phyloP scores from a whole-genome alignment of 2,113 vertebrate species.

The Furnarius figulus region DNA sequence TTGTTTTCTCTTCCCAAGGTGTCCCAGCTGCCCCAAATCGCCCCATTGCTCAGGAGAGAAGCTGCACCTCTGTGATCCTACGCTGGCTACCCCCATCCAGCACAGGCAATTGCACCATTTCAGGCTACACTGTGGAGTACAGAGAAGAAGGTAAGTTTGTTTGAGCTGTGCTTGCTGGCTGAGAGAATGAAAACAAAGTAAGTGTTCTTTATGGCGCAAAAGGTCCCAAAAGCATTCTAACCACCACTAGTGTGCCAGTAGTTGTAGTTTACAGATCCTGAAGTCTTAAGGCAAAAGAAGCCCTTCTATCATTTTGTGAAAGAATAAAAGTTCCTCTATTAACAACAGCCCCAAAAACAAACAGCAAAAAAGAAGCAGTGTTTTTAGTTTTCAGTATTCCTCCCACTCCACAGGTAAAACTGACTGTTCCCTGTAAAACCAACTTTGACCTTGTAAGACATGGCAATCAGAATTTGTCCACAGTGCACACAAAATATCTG shows the following conservation, averaged over 20 bases:
- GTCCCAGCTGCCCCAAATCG: conserved; percentile 92
- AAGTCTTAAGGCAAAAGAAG: neutral
- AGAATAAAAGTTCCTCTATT: neutral
- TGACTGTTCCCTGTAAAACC: neutral
- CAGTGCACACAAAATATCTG: neutral
- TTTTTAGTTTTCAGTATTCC: neutral
- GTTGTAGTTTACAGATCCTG: neutral
- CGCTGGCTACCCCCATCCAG: conserved; percentile 93
- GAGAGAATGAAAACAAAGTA: neutral
- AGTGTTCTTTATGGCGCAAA: neutral
- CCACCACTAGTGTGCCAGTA: neutral
- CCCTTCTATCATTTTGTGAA: neutral
- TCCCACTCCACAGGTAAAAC: neutral
- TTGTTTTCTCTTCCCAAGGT: conserved; percentile 68
- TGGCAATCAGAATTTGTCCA: neutral
- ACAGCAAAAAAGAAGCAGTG: neutral
- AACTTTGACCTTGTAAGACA: neutral
- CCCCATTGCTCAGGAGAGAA: conserved; percentile 94
- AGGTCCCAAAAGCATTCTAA: neutral
- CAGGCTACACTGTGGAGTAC: conserved; percentile 94
- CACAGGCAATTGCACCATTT: conserved; percentile 91
- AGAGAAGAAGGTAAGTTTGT: conserved; percentile 87
- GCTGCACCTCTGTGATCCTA: conserved; percentile 89
- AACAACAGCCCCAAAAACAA: neutral
- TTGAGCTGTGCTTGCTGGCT: neutral